Conservation (phyloP, 2,888 invertebrate species). For the Siphlonurus alternatus region DNA sequence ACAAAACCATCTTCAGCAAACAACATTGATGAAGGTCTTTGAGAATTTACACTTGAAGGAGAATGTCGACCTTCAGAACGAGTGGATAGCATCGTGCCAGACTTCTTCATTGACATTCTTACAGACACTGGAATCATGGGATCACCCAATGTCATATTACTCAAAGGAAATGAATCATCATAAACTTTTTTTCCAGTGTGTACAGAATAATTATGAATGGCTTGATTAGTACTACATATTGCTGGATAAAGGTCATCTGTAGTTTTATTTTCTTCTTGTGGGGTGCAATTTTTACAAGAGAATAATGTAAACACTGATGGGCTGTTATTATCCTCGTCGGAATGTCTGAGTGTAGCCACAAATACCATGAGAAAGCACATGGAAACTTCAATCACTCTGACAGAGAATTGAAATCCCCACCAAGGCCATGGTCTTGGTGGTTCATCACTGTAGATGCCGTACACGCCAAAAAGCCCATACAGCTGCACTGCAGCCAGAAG, state of each 20-base stretch:
- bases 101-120: slow-evolving; percentile 10
- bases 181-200: slow-evolving; percentile 61
- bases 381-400: slow-evolving; percentile 71
- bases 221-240: slow-evolving; percentile 71
- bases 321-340: slow-evolving; percentile 10
- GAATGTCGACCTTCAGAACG: slow-evolving; percentile 4
- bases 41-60: background rate
- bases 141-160: slow-evolving; percentile 10
- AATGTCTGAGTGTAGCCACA: slow-evolving; percentile 52
- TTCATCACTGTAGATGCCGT: slow-evolving; percentile 23
- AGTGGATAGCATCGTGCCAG: slow-evolving; percentile 10
- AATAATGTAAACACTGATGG: slow-evolving; percentile 57
- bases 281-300: slow-evolving; percentile 42
- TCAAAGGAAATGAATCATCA: slow-evolving; percentile 43
- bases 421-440: slow-evolving; percentile 56
- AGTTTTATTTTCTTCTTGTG: slow-evolving; percentile 42
- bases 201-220: slow-evolving; percentile 65
- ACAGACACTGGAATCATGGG: slow-evolving; percentile 11
- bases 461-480: slow-evolving; percentile 55
- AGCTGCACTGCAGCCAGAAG: slow-evolving; percentile 69
- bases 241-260: slow-evolving; percentile 71
- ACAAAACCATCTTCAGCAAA: slow-evolving; percentile 85
- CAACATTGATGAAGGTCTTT: slow-evolving; percentile 43
- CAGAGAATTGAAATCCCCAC: slow-evolving; percentile 80
- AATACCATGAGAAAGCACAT: slow-evolving; percentile 73